phyloP scores from a whole-genome alignment of 2,113 vertebrate species.

The Ctenodactylus gundi region DNA sequence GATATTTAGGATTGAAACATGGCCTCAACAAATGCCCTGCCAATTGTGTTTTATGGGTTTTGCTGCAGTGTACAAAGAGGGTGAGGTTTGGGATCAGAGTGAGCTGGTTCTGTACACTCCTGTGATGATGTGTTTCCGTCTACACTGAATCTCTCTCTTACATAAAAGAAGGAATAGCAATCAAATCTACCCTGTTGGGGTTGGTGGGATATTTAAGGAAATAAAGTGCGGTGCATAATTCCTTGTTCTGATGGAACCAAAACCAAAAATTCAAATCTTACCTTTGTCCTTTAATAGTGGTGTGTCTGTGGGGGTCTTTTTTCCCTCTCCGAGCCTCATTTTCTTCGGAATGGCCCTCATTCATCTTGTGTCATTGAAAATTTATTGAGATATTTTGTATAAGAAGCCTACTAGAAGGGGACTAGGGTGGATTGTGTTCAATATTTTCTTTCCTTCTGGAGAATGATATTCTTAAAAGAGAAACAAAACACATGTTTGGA shows the following conservation, averaged over 20 bases:
- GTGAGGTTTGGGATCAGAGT: neutral
- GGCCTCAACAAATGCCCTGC: neutral
- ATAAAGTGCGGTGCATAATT: neutral
- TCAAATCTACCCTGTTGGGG: neutral
- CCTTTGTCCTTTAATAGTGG: neutral
- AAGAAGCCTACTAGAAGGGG: neutral
- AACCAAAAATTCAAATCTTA: neutral
- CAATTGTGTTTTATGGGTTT: neutral
- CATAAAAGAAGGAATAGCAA: neutral
- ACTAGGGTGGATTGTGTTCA: no score
- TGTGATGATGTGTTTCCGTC: neutral
- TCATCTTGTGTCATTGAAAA: neutral
- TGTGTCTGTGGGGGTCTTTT: neutral
- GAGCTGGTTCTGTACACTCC: neutral
- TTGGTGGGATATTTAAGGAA: neutral
- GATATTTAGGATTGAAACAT: neutral
- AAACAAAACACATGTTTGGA: neutral
- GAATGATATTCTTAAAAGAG: neutral
- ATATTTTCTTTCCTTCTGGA: neutral
- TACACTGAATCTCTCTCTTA: neutral
- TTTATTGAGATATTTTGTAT: neutral
- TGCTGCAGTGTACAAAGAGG: neutral
- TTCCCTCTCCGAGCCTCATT: neutral
- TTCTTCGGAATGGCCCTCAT: neutral
- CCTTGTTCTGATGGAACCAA: neutral